Base-by-base conservation (phyloP, 2,888 invertebrate species). In the Drosophila percnosoma region DNA sequence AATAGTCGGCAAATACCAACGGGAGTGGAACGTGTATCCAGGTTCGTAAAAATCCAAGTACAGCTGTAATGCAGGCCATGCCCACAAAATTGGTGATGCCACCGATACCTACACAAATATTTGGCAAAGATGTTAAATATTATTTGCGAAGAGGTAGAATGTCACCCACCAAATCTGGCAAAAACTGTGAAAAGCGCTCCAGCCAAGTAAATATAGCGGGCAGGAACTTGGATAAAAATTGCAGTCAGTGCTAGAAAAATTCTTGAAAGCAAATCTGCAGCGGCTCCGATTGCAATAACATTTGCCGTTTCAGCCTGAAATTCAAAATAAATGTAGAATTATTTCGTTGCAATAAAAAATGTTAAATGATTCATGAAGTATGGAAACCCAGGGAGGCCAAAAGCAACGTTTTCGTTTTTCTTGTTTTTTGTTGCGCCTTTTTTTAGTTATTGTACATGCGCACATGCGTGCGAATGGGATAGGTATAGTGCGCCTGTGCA, bases 21-120 rank as follows among this genome's bases (percentile, higher is more conserved):
- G 96, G 95, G 77, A 96, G 92, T 6, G 96, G 94, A 8, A 96
- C 96, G 80, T 96, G 95, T 5, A 97, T 94, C 87, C 96, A 95
- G 68, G 96, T 95, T 64, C 96, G 94, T 53, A 96, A 94, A 68
- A 96, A 93, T 0, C 97, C 96, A 45, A 96, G 94, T 48, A 94
- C 90, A 0, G 94, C 95, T 0, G 95, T 95, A 77, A 95, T 94
- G 21, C 93, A 88, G 49, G 95, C 93, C 84, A 95, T 95, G 79
- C 95, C 95, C 82, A 92, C 85, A 71, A 94, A 94, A 11, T 94
- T 94, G 24, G 92, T 91, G 58, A 94, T 93, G 64, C 93, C 91
- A 40, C 94, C 91, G 80, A 95, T 95, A 45, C 93, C 95, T 95
- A 83, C 5, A 36, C 15, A 24, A 2, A 36, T 18, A 15, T 15